Conservation (phyloP, 1,140 invertebrate genomes). For the Hyphantria cunea region DNA sequence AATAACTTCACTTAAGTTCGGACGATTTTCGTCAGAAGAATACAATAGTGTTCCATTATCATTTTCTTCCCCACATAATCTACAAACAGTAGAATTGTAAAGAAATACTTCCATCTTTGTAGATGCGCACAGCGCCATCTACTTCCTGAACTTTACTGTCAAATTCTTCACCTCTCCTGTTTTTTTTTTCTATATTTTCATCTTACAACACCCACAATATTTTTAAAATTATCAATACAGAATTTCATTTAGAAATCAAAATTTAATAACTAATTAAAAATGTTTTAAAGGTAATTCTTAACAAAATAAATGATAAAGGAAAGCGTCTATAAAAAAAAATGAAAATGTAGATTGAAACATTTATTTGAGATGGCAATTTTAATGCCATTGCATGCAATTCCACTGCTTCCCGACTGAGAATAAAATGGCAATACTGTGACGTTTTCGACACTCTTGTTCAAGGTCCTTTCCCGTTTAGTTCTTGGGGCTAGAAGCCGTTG, state of each 20-base stretch:
- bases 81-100: slow-evolving; percentile 86
- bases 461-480: slow-evolving; percentile 83
- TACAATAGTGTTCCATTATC: slow-evolving; percentile 85
- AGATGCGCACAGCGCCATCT: slow-evolving; percentile 57
- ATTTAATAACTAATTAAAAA: too few relatives aligned
- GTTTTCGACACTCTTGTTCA: slow-evolving; percentile 45
- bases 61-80: slow-evolving; percentile 88
- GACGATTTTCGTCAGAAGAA: slow-evolving; percentile 80
- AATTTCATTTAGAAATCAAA: not conserved
- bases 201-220: too few relatives aligned
- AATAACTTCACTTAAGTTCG: slow-evolving; percentile 84
- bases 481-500: slow-evolving; percentile 82
- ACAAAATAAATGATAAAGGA: too few relatives aligned
- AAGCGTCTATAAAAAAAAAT: too few relatives aligned
- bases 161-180: not conserved
- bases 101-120: slow-evolving; percentile 77
- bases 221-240: too few relatives aligned
- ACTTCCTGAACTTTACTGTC: slow-evolving; percentile 45
- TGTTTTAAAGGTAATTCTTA: not conserved
- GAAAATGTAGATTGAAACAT: too few relatives aligned
- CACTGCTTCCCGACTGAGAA: too few relatives aligned
- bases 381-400: too few relatives aligned
- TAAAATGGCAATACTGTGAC: slow-evolving; percentile 43
- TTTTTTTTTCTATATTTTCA: too few relatives aligned
- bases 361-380: too few relatives aligned